These are phyloP conservation scores for Acheta domesticus DNA, from an alignment of 2,888 invertebrate species.

Conservation along the genomic window DNA sequence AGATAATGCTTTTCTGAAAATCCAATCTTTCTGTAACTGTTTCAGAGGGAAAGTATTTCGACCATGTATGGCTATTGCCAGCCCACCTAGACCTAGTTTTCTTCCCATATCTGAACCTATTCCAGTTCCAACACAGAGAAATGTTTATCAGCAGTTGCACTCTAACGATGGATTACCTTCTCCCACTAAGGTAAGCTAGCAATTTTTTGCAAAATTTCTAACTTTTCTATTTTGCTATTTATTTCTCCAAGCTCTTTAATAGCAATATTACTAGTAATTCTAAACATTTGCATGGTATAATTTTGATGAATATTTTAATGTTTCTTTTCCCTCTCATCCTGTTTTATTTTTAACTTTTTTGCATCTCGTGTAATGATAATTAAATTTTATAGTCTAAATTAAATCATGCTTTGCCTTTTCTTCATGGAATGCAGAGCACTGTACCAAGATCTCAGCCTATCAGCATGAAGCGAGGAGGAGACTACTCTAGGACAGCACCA, in stretches of 20 bases:
- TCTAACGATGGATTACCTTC: conserved; percentile 47
- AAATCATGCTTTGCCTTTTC: too few species aligned
- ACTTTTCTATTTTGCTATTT: not conserved
- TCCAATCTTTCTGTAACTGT: not conserved
- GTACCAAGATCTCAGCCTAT: conserved; percentile 84
- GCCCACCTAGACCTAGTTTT: conserved; percentile 66
- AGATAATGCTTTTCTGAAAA: not conserved
- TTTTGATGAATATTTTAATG: too few species aligned
- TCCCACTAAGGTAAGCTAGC: conserved; percentile 38
- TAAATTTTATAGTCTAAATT: too few species aligned
- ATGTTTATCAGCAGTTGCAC: conserved; percentile 51
- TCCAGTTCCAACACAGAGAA: conserved; percentile 67
- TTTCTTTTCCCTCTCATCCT: too few species aligned
- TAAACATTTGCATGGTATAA: too few species aligned
- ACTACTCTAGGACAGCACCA: conserved; percentile 60
- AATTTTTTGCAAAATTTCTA: not conserved
- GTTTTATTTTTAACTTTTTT: too few species aligned
- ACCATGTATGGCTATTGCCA: conserved; percentile 46
- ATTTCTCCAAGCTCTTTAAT: not conserved
- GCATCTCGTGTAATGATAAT: too few species aligned
- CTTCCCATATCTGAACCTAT: conserved; percentile 72
- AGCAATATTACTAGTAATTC: too few species aligned
- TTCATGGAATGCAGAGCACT: conserved; percentile 44
- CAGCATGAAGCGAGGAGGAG: conserved; percentile 67
- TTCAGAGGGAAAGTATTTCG: conserved; percentile 3